A percentile compares a stretch with the other conserved stretches of the same genome.
Evolutionary conservation across 2,113 vertebrate genomes (phyloP).

Genomic region (Sprattus sprattus): DNA sequence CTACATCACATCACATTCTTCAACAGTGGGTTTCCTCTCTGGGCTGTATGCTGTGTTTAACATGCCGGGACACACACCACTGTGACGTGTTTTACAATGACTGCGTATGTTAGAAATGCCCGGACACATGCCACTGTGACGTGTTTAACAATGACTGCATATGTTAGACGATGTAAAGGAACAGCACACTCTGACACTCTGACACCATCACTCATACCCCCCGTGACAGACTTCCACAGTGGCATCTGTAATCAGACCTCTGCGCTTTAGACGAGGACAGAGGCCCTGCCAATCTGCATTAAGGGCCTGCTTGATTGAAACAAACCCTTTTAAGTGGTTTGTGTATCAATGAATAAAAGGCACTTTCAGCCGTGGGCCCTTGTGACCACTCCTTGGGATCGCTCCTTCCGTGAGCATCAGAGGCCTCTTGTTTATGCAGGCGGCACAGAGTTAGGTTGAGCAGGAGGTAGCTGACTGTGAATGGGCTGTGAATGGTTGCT

Average conservation of each 20-base stretch:
- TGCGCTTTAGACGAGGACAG: neutral
- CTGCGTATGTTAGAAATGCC: neutral
- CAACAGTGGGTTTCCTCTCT: no score
- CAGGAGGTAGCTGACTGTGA: neutral
- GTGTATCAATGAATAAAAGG: conserved; percentile 47
- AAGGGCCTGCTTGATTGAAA: conserved; percentile 46
- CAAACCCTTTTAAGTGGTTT: conserved; percentile 47
- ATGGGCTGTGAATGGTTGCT: neutral
- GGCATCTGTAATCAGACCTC: neutral
- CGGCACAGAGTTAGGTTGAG: neutral
- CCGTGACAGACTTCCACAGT: neutral
- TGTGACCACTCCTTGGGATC: neutral
- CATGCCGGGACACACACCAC: neutral
- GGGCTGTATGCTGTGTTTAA: neutral
- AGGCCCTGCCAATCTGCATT: conserved; percentile 8
- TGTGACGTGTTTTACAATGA: neutral
- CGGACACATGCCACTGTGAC: neutral
- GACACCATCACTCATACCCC: neutral
- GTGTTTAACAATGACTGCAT: neutral
- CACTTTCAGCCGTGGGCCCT: conserved; percentile 22
- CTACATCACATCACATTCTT: no score
- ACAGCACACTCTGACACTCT: neutral
- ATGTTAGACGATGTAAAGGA: neutral
- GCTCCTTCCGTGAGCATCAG: conserved; percentile 21
- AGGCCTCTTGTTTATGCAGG: neutral